phyloP scores from a whole-genome alignment of 2,797 vertebrate genomes.

The Microctenopoma lineatum region DNA sequence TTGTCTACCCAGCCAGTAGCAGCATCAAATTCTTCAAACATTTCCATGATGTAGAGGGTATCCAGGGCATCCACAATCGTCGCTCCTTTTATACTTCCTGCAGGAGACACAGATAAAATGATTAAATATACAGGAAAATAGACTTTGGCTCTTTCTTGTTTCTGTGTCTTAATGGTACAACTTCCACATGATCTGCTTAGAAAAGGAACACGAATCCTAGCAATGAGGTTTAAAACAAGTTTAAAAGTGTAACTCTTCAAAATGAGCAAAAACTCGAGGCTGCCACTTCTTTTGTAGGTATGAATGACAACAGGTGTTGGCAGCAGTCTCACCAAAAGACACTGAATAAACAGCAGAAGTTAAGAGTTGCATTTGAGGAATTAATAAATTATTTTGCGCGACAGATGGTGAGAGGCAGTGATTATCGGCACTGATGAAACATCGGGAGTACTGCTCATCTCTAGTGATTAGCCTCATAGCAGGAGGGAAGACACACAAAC shows the following conservation, averaged over 20 bases:
- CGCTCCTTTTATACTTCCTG: conserved; percentile 96
- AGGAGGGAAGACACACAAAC: conserved; percentile 50
- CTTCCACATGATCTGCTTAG: not conserved
- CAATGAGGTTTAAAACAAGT: not conserved
- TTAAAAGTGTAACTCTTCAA: not conserved
- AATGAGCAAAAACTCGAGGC: conserved; percentile 12
- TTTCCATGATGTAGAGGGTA: conserved; percentile 96
- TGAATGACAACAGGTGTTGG: conserved; percentile 35
- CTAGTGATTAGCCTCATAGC: conserved; percentile 60
- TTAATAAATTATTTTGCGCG: conserved; percentile 47
- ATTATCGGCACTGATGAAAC: conserved; percentile 58
- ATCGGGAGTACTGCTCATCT: conserved; percentile 54
- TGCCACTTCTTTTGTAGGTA: not conserved
- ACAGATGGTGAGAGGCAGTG: conserved; percentile 67
- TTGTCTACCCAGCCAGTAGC: conserved; percentile 96
- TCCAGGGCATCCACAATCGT: conserved; percentile 98
- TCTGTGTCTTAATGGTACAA: not conserved
- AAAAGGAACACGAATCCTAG: not conserved
- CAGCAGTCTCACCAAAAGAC: conserved; percentile 4
- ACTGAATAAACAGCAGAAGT: conserved; percentile 43
- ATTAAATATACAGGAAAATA: not conserved
- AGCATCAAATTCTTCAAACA: conserved; percentile 94
- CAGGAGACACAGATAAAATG: conserved; percentile 51
- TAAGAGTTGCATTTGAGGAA: conserved; percentile 38
- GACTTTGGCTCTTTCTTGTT: not conserved